These are phyloP conservation scores for Albula goreensis DNA, from an alignment of 2,113 vertebrate genomes.

Conservation along the genomic window DNA sequence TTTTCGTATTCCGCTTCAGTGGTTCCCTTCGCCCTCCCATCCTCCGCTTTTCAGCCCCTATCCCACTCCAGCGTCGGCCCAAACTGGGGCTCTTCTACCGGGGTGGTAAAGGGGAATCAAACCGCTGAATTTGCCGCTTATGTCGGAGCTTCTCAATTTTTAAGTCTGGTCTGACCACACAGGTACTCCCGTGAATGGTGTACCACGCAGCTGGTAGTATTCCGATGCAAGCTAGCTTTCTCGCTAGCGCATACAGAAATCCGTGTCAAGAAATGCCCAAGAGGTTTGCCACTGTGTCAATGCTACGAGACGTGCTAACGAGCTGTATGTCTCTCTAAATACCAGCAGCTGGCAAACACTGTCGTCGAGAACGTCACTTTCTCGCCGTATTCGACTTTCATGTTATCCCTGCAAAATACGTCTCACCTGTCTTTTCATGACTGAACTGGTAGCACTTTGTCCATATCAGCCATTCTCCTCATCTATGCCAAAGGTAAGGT, in stretches of 20 bases:
- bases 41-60: conserved; percentile 48
- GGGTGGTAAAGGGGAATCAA: background rate
- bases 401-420: conserved; percentile 47
- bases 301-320: conserved; percentile 14
- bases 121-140: background rate
- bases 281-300: background rate
- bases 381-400: conserved; percentile 36
- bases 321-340: background rate
- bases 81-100: background rate
- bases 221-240: background rate
- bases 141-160: background rate
- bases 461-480: conserved; percentile 22
- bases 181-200: background rate
- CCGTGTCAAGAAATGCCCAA: background rate
- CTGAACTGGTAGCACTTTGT: conserved; percentile 25
- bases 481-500: no score
- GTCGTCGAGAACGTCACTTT: conserved; percentile 11
- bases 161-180: conserved; percentile 26
- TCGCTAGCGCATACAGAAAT: conserved; percentile 25
- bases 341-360: background rate
- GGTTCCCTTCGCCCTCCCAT: conserved; percentile 68
- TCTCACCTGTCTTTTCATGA: conserved; percentile 30
- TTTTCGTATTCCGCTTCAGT: conserved; percentile 62
- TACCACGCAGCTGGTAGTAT: background rate
- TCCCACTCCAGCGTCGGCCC: conserved; percentile 20